These are phyloP conservation scores for Pollenia amentaria DNA, from an alignment of 2,888 invertebrate genomes.

Conservation along the genomic window DNA sequence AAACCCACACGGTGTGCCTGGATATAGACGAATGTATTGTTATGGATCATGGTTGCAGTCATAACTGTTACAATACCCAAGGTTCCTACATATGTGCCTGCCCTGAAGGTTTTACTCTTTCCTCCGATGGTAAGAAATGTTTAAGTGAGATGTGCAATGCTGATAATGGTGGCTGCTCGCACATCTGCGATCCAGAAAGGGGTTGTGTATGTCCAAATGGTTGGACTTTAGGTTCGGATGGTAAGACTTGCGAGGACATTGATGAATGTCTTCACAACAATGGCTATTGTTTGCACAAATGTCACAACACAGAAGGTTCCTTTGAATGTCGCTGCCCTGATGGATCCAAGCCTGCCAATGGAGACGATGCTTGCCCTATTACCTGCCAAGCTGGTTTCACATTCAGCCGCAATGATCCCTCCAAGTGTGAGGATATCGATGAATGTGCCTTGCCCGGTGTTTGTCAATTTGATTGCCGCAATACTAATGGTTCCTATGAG, in stretches of 20 bases:
- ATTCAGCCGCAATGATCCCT: slow-evolving; percentile 78
- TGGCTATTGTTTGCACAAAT: slow-evolving; percentile 82
- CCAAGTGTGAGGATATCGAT: slow-evolving; percentile 85
- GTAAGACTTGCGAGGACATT: slow-evolving; percentile 84
- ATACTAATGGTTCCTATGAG: slow-evolving; percentile 85
- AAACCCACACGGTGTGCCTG: slow-evolving; percentile 79
- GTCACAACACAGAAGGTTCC: slow-evolving; percentile 85
- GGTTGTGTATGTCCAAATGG: slow-evolving; percentile 85
- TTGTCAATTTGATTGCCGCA: slow-evolving; percentile 85
- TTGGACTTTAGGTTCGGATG: slow-evolving; percentile 82
- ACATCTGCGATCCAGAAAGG: slow-evolving; percentile 82
- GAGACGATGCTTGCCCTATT: slow-evolving; percentile 81
- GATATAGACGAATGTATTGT: slow-evolving; percentile 82
- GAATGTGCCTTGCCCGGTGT: slow-evolving; percentile 86
- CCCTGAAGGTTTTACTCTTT: slow-evolving; percentile 80
- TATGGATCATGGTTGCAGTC: slow-evolving; percentile 77
- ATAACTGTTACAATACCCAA: slow-evolving; percentile 83
- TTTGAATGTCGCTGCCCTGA: slow-evolving; percentile 85
- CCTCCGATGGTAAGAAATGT: slow-evolving; percentile 83
- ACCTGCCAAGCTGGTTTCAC: slow-evolving; percentile 84
- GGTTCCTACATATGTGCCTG: slow-evolving; percentile 87
- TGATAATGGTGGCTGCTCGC: slow-evolving; percentile 84
- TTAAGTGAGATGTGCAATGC: slow-evolving; percentile 81
- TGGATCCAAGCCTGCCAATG: slow-evolving; percentile 85
- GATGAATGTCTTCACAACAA: slow-evolving; percentile 85